phyloP scores from a whole-genome alignment of 2,888 invertebrate species.

The Pammene aurita region DNA sequence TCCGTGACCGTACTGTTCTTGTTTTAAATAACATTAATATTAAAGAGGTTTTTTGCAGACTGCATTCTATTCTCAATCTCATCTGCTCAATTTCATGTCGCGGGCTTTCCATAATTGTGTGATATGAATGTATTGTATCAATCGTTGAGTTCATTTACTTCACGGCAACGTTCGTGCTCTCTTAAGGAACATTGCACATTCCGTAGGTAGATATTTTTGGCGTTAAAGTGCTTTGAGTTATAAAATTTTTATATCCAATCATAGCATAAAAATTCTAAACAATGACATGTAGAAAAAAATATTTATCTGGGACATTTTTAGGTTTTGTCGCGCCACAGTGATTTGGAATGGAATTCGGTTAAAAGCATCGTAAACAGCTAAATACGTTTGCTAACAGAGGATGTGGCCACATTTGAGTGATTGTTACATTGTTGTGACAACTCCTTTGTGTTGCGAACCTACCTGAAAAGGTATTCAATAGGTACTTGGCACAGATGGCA shows the following conservation, averaged over 20 bases:
- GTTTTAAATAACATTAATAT: too few species aligned
- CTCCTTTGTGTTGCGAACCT: constrained; percentile 28
- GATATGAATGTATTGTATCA: too few species aligned
- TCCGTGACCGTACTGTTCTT: too few species aligned
- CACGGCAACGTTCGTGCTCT: too few species aligned
- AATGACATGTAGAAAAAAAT: neutral
- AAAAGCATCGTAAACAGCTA: constrained; percentile 34
- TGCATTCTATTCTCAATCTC: too few species aligned
- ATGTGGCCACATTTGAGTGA: constrained; percentile 38
- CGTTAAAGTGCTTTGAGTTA: neutral
- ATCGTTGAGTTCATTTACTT: too few species aligned
- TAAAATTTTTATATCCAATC: neutral
- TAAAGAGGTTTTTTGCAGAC: too few species aligned
- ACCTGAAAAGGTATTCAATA: constrained; percentile 32
- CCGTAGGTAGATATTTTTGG: neutral
- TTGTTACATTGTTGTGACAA: constrained; percentile 36
- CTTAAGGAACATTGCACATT: neutral
- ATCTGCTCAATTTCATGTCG: too few species aligned
- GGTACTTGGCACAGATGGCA: neutral
- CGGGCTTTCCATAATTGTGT: too few species aligned
- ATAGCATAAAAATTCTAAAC: neutral
- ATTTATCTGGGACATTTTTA: constrained; percentile 17
- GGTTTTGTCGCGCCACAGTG: constrained; percentile 17
- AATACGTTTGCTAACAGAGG: constrained; percentile 24
- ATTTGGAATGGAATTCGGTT: constrained; percentile 34